A percentile compares a stretch with the other conserved stretches of the same genome.
These are phyloP conservation scores for Aythya baeri DNA, from an alignment of 2,113 vertebrate species.

Conservation along the genomic window DNA sequence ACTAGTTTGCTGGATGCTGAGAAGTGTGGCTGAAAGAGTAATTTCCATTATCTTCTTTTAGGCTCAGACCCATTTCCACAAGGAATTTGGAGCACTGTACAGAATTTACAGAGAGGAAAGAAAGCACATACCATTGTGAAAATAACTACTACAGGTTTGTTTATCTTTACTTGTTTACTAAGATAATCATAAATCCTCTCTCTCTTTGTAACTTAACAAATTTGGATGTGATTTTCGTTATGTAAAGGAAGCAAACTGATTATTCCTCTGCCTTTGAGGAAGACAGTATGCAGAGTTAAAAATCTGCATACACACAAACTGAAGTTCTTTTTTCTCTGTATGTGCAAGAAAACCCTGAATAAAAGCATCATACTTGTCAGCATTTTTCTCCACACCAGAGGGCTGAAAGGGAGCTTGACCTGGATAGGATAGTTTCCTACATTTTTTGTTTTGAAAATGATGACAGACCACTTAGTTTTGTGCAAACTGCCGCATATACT, in stretches of 20 bases:
- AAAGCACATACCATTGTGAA: accelerated
- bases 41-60: background rate
- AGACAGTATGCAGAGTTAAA: background rate
- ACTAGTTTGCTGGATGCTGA: background rate
- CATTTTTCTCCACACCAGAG: background rate
- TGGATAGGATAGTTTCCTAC: slow-evolving; percentile 1
- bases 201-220: background rate
- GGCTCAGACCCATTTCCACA: background rate
- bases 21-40: background rate
- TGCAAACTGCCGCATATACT: background rate
- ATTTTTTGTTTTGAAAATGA: background rate
- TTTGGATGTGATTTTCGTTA: background rate
- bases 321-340: background rate
- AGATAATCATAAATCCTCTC: background rate
- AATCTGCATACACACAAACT: background rate
- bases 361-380: background rate
- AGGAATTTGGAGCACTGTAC: background rate
- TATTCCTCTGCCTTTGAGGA: background rate
- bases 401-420: background rate
- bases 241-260: background rate
- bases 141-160: background rate
- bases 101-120: background rate
- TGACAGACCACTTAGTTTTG: background rate
- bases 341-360: background rate
- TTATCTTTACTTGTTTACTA: background rate